Evolutionary conservation across 2,797 vertebrate species (phyloP).

Genomic region (Chelon labrosus): DNA sequence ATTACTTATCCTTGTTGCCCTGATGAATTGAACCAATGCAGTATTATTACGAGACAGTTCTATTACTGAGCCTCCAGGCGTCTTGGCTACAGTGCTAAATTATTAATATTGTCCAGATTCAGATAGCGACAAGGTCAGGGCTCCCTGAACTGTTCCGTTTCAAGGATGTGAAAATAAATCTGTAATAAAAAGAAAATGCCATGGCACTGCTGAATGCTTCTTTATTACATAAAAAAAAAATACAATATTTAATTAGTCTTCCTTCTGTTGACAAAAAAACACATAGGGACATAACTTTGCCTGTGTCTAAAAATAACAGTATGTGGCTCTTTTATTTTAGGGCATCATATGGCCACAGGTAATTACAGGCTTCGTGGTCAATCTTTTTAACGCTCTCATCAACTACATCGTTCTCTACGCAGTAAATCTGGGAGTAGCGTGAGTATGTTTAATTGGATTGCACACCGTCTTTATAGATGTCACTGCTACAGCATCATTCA

Average conservation of each 20-base stretch:
- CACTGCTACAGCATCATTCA: not conserved
- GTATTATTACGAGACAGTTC: not conserved
- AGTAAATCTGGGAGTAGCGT: conserved; percentile 90
- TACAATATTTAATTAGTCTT: not conserved
- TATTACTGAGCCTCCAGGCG: not conserved
- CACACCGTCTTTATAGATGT: not conserved
- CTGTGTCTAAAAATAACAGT: not conserved
- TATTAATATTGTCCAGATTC: not conserved
- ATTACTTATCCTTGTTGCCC: not conserved
- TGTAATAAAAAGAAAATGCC: too few relatives aligned
- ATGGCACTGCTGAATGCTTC: not conserved
- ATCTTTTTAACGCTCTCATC: conserved; percentile 88
- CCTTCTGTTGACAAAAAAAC: not conserved
- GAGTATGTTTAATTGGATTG: conserved; percentile 75
- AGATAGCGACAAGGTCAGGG: not conserved
- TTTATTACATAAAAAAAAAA: not conserved
- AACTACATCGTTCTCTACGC: conserved; percentile 89
- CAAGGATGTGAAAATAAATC: too few relatives aligned
- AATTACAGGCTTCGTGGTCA: conserved; percentile 87
- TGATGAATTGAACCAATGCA: not conserved
- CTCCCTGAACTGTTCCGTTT: too few relatives aligned
- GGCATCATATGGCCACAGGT: conserved; percentile 92
- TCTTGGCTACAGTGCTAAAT: not conserved
- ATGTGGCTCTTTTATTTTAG: conserved; percentile 75
- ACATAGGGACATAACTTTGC: not conserved